Evolutionary conservation across 2,888 invertebrate genomes (phyloP), one percentile per base, ranked within the genome.

Genomic region (Stramonita haemastoma): DNA sequence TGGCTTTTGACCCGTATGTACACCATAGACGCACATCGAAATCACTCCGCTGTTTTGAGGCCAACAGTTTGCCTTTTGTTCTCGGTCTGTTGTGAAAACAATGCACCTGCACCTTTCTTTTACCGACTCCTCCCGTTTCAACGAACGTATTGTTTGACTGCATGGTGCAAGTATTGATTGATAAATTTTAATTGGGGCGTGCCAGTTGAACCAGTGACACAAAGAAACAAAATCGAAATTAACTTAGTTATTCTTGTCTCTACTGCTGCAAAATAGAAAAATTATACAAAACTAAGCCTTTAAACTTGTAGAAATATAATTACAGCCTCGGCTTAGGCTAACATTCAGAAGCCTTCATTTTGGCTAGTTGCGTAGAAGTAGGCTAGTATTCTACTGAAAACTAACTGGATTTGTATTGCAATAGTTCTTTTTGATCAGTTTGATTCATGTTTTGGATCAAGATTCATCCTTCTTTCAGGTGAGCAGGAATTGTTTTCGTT

Each of bases 211-310:
- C 36, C 81, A 46, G 6, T 83, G 46, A 46, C 81, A 83, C 81
- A 81, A 36, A 83, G 22, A 83, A 22, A 83, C n/a, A 83, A 34
- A 66, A 66, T 26, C 17, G 19, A 83, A 46, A 26, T 1, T 6
- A 26, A 46, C 5, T 36, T 1, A 32, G 32, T 17, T 83, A 46
- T 46, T 46, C 36, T 46, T 46, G 6, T 4, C 6, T 13, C 29
- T 46, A 1, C 26, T 46, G 5, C 34, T 5, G 15, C 29, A 79
- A 4, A 79, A 6, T 26, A 13, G 79, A 17, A 34, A 32, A 79
- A 83, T 83, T 83, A 83, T 83, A 83, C 81, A 46, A 83, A 83
- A 83, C 81, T 83, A 83, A 83, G 81, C 22, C 81, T 83, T 46
- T 22, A 83, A 83, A 83, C 36, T 22, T 83, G 81, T 26, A 46